Percentiles rank a stretch among this genome's conserved stretches.
These are phyloP conservation scores for Leucosticte australis DNA, from an alignment of 2,113 vertebrate species.

Conservation along the genomic window DNA sequence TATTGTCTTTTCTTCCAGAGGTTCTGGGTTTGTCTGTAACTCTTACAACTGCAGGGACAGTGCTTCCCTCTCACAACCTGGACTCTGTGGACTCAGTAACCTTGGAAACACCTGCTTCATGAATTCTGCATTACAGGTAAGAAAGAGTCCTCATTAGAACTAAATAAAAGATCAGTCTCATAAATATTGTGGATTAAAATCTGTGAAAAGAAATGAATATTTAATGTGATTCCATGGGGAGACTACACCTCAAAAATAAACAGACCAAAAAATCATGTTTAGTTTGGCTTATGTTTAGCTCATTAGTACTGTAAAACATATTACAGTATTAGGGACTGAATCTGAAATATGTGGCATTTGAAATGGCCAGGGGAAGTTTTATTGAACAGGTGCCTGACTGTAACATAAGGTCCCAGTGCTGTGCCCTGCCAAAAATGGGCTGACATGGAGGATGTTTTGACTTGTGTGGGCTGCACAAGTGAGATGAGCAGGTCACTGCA, in stretches of 20 bases:
- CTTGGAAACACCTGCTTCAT: slow-evolving; percentile 98
- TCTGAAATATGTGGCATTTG: not conserved
- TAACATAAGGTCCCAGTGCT: not conserved
- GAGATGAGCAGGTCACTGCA: not conserved
- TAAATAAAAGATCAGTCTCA: not conserved
- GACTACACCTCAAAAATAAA: not conserved
- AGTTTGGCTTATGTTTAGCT: not conserved
- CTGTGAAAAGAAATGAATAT: not conserved
- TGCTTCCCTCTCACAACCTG: slow-evolving; percentile 82
- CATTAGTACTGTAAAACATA: not conserved
- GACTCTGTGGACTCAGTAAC: slow-evolving; percentile 95
- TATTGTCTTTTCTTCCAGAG: slow-evolving; percentile 72
- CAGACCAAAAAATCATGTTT: not conserved
- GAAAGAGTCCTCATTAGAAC: not conserved
- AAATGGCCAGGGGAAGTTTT: not conserved
- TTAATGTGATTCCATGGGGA: not conserved
- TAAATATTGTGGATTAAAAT: not conserved
- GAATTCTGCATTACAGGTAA: slow-evolving; percentile 97
- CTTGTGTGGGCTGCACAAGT: not conserved
- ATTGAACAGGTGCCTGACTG: not conserved
- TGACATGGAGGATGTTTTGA: accelerated
- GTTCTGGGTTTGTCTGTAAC: slow-evolving; percentile 85
- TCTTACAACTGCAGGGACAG: slow-evolving; percentile 91
- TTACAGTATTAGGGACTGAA: not conserved
- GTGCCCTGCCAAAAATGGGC: not conserved